A percentile compares a stretch with the other conserved stretches of the same genome.
Conservation (phyloP, 1,140 invertebrate species). For the Drosophila orosa region DNA sequence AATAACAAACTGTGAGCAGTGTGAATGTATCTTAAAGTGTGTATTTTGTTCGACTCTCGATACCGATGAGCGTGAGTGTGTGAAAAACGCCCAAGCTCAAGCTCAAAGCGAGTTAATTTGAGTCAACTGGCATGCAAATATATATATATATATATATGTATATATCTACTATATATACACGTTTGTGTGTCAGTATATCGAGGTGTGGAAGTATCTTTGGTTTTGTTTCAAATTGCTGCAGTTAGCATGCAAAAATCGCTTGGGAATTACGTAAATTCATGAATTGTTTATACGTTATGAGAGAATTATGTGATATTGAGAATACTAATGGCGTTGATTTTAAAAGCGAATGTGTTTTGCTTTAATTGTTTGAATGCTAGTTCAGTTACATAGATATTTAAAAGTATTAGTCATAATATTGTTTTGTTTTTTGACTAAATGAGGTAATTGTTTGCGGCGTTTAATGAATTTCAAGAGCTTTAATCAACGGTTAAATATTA, state of each 20-base stretch:
- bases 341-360: slow-evolving; percentile 6
- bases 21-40: slow-evolving; percentile 75
- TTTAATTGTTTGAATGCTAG: slow-evolving; percentile 1
- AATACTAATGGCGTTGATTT: slow-evolving; percentile 20
- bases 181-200: slow-evolving; percentile 25
- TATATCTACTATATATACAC: neutral
- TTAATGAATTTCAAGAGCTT: neutral
- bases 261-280: slow-evolving; percentile 39
- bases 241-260: slow-evolving; percentile 18
- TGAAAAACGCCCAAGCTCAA: slow-evolving; percentile 73
- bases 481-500: neutral
- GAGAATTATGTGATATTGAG: slow-evolving; percentile 21
- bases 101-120: slow-evolving; percentile 53
- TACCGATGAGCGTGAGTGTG: slow-evolving; percentile 53
- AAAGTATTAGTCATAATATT: neutral
- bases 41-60: slow-evolving; percentile 40
- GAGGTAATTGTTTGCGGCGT: slow-evolving; percentile 1
- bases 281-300: slow-evolving; percentile 19
- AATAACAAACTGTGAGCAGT: slow-evolving; percentile 37
- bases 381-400: neutral
- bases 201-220: slow-evolving; percentile 28
- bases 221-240: slow-evolving; percentile 28
- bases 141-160: neutral
- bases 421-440: neutral
- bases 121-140: slow-evolving; percentile 44